These are phyloP conservation scores for Seriola quinqueradiata DNA, from an alignment of 2,113 vertebrate species.

Conservation along the genomic window DNA sequence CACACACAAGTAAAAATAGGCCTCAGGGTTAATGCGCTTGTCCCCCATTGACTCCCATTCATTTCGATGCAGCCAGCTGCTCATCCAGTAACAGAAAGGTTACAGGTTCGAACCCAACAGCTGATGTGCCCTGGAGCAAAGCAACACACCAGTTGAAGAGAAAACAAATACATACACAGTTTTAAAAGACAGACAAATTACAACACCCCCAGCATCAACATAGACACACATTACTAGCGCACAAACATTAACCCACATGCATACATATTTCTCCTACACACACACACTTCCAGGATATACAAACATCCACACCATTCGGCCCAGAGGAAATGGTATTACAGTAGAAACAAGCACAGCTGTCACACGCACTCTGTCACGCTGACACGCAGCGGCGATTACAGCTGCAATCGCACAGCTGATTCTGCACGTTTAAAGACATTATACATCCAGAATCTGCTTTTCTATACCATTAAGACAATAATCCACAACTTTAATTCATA, in stretches of 20 bases:
- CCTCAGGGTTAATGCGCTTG: constrained; percentile 8
- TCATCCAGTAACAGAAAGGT: constrained; percentile 44
- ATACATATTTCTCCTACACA: not conserved
- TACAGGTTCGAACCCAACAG: constrained; percentile 47
- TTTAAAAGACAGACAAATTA: no score
- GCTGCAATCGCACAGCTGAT: constrained; percentile 42
- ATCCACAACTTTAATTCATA: constrained; percentile 25
- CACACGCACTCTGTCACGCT: not conserved
- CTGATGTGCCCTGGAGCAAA: constrained; percentile 12
- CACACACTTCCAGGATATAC: constrained; percentile 6
- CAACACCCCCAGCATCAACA: not conserved
- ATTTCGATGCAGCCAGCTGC: constrained; percentile 19
- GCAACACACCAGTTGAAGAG: not conserved
- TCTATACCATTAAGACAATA: constrained; percentile 11
- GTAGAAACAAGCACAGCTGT: constrained; percentile 47
- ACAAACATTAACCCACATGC: not conserved
- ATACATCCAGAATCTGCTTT: constrained; percentile 15
- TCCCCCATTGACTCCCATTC: constrained; percentile 43
- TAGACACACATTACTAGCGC: not conserved
- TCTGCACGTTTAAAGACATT: constrained; percentile 31
- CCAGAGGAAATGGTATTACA: constrained; percentile 2
- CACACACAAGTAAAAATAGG: constrained; percentile 6
- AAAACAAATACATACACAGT: not conserved
- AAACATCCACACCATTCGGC: not conserved
- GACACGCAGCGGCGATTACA: constrained; percentile 24